Evolutionary conservation across 2,888 invertebrate species (phyloP).

Genomic region (Cremastinae sp.): DNA sequence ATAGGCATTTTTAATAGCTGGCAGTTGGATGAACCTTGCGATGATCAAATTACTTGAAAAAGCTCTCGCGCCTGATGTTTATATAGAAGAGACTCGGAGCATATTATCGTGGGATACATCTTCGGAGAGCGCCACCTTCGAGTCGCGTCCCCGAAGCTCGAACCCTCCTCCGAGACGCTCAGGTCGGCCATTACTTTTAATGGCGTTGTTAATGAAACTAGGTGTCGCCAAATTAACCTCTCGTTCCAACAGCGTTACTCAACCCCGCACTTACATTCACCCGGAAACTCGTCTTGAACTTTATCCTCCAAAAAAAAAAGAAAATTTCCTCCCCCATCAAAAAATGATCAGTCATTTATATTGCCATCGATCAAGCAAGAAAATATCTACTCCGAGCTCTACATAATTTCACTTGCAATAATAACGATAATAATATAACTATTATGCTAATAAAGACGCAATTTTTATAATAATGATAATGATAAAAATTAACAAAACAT

Average conservation of each 20-base stretch:
- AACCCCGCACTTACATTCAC: constrained; percentile 60
- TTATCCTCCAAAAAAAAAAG: not conserved
- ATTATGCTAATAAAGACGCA: too few relatives aligned
- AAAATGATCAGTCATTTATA: not conserved
- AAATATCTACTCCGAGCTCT: too few relatives aligned
- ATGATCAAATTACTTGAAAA: too few relatives aligned
- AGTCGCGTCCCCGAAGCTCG: constrained; percentile 62
- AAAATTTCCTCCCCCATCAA: not conserved
- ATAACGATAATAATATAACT: too few relatives aligned
- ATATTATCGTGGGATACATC: constrained; percentile 33
- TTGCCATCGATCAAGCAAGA: too few relatives aligned
- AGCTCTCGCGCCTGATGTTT: not conserved
- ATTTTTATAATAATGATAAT: too few relatives aligned
- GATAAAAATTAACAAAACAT: too few relatives aligned
- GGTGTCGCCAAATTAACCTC: constrained; percentile 80
- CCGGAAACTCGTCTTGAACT: not conserved
- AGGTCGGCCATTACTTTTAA: constrained; percentile 78
- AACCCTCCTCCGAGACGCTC: constrained; percentile 59
- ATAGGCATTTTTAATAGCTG: too few relatives aligned
- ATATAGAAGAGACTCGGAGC: constrained; percentile 7
- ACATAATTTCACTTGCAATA: too few relatives aligned
- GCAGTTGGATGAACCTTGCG: too few relatives aligned
- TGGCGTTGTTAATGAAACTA: constrained; percentile 80
- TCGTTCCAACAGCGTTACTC: constrained; percentile 78
- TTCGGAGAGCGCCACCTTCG: constrained; percentile 66